These are phyloP conservation scores for Geococcyx californianus DNA, from an alignment of 2,113 vertebrate species.

Conservation along the genomic window DNA sequence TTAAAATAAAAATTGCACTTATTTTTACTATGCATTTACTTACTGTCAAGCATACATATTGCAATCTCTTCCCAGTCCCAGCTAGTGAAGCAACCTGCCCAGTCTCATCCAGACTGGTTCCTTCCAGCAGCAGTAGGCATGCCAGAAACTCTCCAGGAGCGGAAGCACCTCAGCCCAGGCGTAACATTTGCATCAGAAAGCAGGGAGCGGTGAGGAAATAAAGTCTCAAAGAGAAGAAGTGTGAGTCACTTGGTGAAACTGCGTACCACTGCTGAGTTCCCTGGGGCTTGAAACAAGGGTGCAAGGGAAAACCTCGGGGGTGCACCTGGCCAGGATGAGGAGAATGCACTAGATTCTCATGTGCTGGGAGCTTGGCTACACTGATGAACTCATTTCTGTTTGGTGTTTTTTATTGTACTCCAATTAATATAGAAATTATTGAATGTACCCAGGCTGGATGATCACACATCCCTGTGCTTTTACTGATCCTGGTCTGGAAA, in stretches of 20 bases:
- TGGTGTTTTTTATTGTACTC: not conserved
- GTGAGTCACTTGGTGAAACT: conserved; percentile 39
- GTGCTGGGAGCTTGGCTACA: not conserved
- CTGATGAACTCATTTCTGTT: not conserved
- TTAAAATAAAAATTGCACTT: not conserved
- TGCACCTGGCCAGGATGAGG: not conserved
- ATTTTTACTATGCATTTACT: not conserved
- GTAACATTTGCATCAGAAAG: not conserved
- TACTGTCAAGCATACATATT: not conserved
- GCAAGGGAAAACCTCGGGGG: not conserved
- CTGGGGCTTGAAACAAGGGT: not conserved
- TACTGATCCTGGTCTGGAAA: not conserved
- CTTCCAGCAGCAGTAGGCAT: not conserved
- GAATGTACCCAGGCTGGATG: not conserved
- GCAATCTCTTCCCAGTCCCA: not conserved
- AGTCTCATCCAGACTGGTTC: not conserved
- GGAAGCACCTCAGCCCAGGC: not conserved
- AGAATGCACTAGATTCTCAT: not conserved
- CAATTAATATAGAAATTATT: not conserved
- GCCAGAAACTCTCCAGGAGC: not conserved
- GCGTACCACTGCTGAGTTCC: not conserved
- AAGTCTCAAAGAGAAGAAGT: not conserved
- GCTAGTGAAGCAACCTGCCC: not conserved
- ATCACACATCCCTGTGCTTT: not conserved
- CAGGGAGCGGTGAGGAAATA: not conserved